Percentiles rank a stretch among this genome's conserved stretches.
These are phyloP conservation scores for Ptychochromis oligacanthus DNA, from an alignment of 2,113 vertebrate species.

Conservation along the genomic window DNA sequence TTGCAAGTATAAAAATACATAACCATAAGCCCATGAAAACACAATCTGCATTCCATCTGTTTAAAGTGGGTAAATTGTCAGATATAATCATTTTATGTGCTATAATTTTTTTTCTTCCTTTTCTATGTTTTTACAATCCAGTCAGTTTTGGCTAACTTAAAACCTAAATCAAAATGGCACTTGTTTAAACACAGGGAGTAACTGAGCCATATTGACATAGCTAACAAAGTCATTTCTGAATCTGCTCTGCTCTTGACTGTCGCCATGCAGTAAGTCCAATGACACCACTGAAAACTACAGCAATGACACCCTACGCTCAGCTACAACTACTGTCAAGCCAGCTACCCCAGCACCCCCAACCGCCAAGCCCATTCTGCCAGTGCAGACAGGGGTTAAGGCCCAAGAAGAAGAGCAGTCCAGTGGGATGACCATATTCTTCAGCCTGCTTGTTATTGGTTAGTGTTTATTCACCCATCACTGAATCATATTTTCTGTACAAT, in stretches of 20 bases:
- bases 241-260: background rate
- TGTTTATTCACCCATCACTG: background rate
- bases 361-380: conserved; percentile 90
- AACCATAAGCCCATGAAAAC: background rate
- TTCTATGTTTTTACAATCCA: too few species aligned
- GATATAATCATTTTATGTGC: background rate
- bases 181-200: background rate
- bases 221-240: background rate
- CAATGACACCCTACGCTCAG: conserved; percentile 85
- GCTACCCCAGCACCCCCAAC: conserved; percentile 85
- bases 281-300: conserved; percentile 80
- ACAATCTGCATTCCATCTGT: background rate
- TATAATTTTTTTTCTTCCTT: background rate
- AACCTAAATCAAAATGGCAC: background rate
- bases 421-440: conserved; percentile 98
- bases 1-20: background rate
- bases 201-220: background rate
- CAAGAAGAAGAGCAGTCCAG: conserved; percentile 98
- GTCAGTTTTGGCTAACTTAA: background rate
- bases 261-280: conserved; percentile 80
- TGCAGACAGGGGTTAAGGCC: conserved; percentile 94
- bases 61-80: background rate
- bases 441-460: conserved; percentile 93
- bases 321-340: conserved; percentile 74
- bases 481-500: background rate